phyloP scores from a whole-genome alignment of 1,140 invertebrate genomes.

The Apis cerana region DNA sequence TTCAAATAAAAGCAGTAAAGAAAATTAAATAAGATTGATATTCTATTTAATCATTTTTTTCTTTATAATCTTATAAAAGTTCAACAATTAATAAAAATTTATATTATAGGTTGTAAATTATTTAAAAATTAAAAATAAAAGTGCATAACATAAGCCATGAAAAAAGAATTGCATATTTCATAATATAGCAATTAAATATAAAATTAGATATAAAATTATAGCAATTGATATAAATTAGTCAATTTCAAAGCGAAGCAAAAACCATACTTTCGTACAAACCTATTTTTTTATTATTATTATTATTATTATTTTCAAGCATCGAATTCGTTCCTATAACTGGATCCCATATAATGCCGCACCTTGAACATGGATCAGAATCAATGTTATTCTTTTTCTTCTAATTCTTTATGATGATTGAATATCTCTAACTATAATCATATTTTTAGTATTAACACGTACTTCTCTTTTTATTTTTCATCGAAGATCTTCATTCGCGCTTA shows the following conservation, averaged over 20 bases:
- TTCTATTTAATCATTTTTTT: too few species aligned
- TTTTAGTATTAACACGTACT: slow-evolving; percentile 26
- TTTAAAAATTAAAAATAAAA: neutral
- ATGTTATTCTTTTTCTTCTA: neutral
- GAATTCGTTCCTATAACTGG: neutral
- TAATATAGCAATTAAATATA: neutral
- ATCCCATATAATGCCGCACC: slow-evolving; percentile 1
- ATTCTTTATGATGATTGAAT: neutral
- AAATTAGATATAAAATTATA: neutral
- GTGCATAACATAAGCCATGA: neutral
- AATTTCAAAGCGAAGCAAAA: neutral
- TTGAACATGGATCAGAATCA: neutral
- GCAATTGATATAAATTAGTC: neutral
- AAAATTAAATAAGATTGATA: too few species aligned
- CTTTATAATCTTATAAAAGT: neutral
- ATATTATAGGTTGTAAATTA: too few species aligned
- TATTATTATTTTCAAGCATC: slow-evolving; percentile 2
- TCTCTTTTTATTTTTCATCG: slow-evolving; percentile 8
- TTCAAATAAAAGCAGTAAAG: too few species aligned
- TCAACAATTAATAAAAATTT: neutral
- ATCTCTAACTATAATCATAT: slow-evolving; percentile 5
- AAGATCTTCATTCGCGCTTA: slow-evolving; percentile 22
- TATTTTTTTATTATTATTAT: neutral
- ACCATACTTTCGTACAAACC: neutral
- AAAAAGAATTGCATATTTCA: neutral